Evolutionary conservation across 2,888 invertebrate species (phyloP).

Genomic region (Aphelenchoides bicaudatus): DNA sequence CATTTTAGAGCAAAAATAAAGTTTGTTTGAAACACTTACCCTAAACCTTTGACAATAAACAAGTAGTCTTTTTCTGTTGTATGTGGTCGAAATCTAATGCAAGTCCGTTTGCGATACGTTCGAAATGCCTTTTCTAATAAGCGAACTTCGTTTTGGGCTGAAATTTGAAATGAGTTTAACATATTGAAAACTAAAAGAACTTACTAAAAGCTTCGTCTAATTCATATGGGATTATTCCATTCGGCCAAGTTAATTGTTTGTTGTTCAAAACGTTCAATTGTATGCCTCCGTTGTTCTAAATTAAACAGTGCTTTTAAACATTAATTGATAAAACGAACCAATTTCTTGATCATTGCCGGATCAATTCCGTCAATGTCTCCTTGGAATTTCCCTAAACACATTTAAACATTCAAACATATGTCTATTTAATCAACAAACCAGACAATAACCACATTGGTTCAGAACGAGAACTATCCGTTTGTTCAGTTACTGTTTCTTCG

Average conservation of each 20-base stretch:
- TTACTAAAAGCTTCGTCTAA: slow-evolving; percentile 59
- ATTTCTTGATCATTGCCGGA: slow-evolving; percentile 37
- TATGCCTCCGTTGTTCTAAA: slow-evolving; percentile 3
- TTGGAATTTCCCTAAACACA: slow-evolving; percentile 57
- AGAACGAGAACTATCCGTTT: background rate
- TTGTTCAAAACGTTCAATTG: slow-evolving; percentile 55
- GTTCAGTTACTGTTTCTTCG: slow-evolving; percentile 7
- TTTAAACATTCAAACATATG: slow-evolving; percentile 8
- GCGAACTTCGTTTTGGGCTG: slow-evolving; percentile 48
- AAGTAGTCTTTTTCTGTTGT: slow-evolving; percentile 60
- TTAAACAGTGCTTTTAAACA: slow-evolving; percentile 1
- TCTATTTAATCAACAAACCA: background rate
- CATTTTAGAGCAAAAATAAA: no score
- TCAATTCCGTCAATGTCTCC: slow-evolving; percentile 60
- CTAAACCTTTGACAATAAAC: slow-evolving; percentile 57
- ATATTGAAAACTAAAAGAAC: slow-evolving; percentile 37
- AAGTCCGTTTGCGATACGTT: slow-evolving; percentile 57
- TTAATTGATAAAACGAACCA: slow-evolving; percentile 33
- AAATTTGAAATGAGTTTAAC: slow-evolving; percentile 9
- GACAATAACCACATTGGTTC: slow-evolving; percentile 18
- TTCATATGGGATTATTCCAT: slow-evolving; percentile 53
- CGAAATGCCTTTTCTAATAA: slow-evolving; percentile 53
- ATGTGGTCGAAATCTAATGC: slow-evolving; percentile 60
- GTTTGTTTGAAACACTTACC: no score
- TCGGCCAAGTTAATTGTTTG: slow-evolving; percentile 52